These are phyloP conservation scores for Pseudochromis fuscus DNA, from an alignment of 2,797 vertebrate species.

Conservation along the genomic window DNA sequence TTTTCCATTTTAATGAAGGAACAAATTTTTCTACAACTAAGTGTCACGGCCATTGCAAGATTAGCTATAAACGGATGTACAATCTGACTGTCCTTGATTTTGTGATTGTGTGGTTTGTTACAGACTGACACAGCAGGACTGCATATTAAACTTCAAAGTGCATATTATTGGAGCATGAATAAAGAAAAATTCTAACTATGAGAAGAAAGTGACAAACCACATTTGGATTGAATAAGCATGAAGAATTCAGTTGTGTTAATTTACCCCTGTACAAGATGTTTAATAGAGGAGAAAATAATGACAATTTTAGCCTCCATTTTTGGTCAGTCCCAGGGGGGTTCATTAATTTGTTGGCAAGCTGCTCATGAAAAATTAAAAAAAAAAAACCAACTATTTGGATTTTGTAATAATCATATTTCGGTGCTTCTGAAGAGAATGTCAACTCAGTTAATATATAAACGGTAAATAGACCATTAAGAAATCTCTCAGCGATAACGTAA, in stretches of 20 bases:
- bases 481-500: background rate
- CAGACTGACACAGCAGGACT: no score
- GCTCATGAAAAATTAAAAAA: no score
- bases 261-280: background rate
- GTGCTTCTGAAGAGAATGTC: background rate
- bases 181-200: background rate
- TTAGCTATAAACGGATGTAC: constrained; percentile 2
- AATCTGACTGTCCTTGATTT: constrained; percentile 11
- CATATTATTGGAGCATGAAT: background rate
- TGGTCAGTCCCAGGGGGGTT: background rate
- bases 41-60: background rate
- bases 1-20: constrained; percentile 33
- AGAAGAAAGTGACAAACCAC: background rate
- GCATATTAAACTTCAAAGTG: background rate
- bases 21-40: background rate
- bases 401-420: background rate
- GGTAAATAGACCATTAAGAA: background rate
- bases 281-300: background rate
- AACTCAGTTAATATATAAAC: no score
- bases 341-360: background rate
- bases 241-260: background rate
- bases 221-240: background rate
- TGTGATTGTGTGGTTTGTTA: constrained; percentile 12
- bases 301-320: background rate
- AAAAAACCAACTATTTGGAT: background rate